phyloP scores from a whole-genome alignment of 2,797 vertebrate genomes.

The Argentina silus region DNA sequence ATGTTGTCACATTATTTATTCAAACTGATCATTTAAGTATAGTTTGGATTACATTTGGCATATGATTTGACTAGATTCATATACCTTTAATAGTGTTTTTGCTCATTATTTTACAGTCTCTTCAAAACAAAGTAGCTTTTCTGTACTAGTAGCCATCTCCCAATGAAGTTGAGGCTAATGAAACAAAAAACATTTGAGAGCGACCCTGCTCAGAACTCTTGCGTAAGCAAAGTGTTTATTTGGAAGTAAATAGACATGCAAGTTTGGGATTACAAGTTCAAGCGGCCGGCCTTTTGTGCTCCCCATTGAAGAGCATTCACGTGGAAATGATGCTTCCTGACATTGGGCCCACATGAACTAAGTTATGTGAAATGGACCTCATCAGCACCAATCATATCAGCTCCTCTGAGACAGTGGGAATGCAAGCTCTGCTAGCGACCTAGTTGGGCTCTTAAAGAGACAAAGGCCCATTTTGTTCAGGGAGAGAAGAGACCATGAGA shows the following conservation, averaged over 20 bases:
- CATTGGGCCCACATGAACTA: constrained; percentile 63
- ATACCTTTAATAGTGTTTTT: background rate
- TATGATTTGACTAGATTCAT: too few relatives aligned
- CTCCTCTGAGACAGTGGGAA: constrained; percentile 60
- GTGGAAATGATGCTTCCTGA: constrained; percentile 71
- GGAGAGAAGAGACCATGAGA: too few relatives aligned
- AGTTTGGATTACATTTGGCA: too few relatives aligned
- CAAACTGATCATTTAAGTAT: background rate
- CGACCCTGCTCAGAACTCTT: background rate
- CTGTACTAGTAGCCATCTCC: background rate
- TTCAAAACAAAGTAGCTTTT: background rate
- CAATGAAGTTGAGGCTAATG: background rate
- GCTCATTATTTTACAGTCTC: background rate
- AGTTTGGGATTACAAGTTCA: constrained; percentile 24
- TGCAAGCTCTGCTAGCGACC: constrained; percentile 48
- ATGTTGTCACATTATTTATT: background rate
- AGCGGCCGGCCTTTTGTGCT: constrained; percentile 13
- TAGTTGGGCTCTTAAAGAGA: constrained; percentile 73
- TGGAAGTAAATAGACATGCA: constrained; percentile 19
- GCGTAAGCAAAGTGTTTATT: constrained; percentile 18
- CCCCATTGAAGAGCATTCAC: constrained; percentile 26
- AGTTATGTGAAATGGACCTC: constrained; percentile 74
- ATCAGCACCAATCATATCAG: constrained; percentile 71
- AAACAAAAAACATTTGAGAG: background rate
- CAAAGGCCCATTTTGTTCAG: constrained; percentile 33